Conservation (phyloP, 2,113 vertebrate species). For the Zonotrichia leucophrys region DNA sequence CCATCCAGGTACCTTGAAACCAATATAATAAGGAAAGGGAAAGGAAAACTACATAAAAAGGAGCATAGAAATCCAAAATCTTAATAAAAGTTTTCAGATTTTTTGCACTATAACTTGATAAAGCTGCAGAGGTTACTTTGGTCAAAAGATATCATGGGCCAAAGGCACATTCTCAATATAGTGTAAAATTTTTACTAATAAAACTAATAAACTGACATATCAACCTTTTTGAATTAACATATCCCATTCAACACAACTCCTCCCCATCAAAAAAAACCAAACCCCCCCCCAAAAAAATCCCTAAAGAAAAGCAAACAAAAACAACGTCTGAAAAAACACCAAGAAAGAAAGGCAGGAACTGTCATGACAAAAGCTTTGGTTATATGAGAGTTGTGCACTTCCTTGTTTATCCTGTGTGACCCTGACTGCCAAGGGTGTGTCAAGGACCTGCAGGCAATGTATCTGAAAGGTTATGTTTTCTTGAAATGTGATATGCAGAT, state of each 20-base stretch:
- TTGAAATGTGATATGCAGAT: neutral
- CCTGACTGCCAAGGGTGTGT: neutral
- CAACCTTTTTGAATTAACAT: fast-evolving
- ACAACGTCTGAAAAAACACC: neutral
- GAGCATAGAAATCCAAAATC: neutral
- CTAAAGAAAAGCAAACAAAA: neutral
- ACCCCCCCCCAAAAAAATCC: neutral
- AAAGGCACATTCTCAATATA: neutral
- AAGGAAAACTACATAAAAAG: neutral
- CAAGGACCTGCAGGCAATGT: neutral
- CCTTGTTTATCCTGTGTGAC: neutral
- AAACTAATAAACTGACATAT: neutral
- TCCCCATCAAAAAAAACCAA: neutral
- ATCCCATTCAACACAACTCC: neutral
- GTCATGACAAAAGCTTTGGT: neutral
- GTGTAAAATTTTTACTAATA: neutral
- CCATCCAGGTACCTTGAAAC: neutral
- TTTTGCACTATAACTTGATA: neutral
- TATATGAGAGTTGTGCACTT: neutral
- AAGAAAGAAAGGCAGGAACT: neutral
- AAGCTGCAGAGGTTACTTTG: neutral
- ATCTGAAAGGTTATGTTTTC: neutral
- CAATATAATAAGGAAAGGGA: neutral
- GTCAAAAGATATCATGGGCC: neutral
- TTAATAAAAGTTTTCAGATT: neutral